A percentile compares a stretch with the other conserved stretches of the same genome.
phyloP scores from a whole-genome alignment of 1,140 invertebrate genomes.

The Araneus ventricosus region DNA sequence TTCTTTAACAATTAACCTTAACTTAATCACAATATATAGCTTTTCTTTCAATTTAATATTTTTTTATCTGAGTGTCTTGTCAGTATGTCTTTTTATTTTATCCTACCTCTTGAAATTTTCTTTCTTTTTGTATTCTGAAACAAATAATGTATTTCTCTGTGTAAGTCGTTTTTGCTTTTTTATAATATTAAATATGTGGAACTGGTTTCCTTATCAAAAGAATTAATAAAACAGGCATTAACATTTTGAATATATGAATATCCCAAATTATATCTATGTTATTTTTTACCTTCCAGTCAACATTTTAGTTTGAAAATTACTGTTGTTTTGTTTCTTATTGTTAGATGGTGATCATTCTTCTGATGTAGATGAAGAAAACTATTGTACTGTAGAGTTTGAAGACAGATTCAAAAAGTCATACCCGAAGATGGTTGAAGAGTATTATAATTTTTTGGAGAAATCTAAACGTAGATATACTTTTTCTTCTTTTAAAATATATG shows the following conservation, averaged over 20 bases:
- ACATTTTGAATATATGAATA: neutral
- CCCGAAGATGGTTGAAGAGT: neutral
- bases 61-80: no score
- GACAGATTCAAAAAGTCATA: slow-evolving; percentile 11
- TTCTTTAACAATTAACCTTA: no score
- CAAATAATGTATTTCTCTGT: no score
- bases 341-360: neutral
- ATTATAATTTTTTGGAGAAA: neutral
- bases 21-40: no score
- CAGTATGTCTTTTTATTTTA: no score
- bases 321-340: neutral
- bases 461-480: slow-evolving; percentile 15
- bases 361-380: neutral
- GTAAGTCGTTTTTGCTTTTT: no score
- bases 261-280: neutral
- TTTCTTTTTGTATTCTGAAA: no score
- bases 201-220: neutral
- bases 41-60: no score
- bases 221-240: no score
- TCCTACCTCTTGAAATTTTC: no score
- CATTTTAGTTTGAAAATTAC: neutral
- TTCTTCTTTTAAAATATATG: neutral
- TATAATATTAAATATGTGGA: neutral
- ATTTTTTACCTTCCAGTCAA: neutral
- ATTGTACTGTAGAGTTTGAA: neutral